phyloP scores from a whole-genome alignment of 2,888 invertebrate species.

The Phortica magna region DNA sequence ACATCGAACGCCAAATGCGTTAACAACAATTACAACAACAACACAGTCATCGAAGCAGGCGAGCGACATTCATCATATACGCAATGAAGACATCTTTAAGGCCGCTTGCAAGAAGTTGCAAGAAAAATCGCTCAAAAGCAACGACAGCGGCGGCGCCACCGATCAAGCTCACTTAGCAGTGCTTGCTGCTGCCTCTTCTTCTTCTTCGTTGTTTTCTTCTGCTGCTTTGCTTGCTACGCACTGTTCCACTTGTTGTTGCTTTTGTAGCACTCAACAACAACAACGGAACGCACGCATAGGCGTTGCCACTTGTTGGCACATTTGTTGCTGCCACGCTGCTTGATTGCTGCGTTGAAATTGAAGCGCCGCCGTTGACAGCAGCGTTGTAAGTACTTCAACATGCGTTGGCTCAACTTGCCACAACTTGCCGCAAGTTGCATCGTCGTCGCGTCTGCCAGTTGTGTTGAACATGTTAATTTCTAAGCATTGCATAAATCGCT shows the following conservation, averaged over 20 bases:
- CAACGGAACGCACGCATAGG: conserved; percentile 64
- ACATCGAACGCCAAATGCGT: conserved; percentile 73
- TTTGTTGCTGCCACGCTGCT: conserved; percentile 39
- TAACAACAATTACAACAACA: conserved; percentile 39
- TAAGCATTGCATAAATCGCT: conserved; percentile 66
- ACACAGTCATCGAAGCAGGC: no score
- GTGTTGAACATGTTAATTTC: conserved; percentile 69
- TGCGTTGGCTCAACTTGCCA: conserved; percentile 58
- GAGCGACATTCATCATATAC: conserved; percentile 38
- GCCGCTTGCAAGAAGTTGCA: not conserved
- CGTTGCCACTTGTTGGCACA: conserved; percentile 60
- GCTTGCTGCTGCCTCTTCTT: not conserved
- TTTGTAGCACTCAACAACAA: conserved; percentile 18
- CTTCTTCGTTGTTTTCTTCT: not conserved
- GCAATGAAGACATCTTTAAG: conserved; percentile 70
- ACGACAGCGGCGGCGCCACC: not conserved
- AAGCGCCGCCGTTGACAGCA: conserved; percentile 59
- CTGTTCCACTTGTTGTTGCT: not conserved
- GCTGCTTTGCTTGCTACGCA: not conserved
- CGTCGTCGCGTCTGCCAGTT: not conserved
- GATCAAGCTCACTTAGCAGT: conserved; percentile 4
- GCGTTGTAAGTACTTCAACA: conserved; percentile 46
- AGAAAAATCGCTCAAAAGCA: conserved; percentile 14
- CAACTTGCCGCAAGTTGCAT: not conserved
- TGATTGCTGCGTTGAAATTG: not conserved